Evolutionary conservation across 1,140 invertebrate species (phyloP), one percentile per base, ranked within the genome.

Genomic region (Hypsibius dujardini): DNA sequence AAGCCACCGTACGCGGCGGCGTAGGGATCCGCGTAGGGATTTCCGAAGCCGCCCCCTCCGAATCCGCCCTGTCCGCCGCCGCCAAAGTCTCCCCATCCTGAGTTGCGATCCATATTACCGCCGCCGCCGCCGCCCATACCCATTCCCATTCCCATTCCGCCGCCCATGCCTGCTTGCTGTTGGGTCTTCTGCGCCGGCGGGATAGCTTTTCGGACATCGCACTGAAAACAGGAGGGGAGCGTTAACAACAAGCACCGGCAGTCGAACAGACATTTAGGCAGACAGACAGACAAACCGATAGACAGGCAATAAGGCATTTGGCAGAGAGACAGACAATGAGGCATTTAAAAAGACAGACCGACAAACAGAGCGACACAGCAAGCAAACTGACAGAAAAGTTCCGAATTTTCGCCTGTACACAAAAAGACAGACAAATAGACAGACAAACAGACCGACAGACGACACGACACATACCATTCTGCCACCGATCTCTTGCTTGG

Each of bases 401-500:
- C 28, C 28, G 28, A 28, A 28, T 28, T 28, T 28, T 28, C 28
- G 28, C 28, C 28, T 28, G 28, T 28, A 28, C 28, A 7, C 50
- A 56, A 56, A 56, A 56, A 56, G n/a, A 56, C 7, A 56, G 50
- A 56, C 7, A 56, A n/a, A 56, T 56, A 12, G n/a, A 7, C 7
- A 56, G 7, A 56, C 50, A 7, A 56, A 56, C 50, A 56, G n/a
- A 56, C 50, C n/a, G 50, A n/a, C 7, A 7, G 50, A 56, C 7
- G 50, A 12, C n/a, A 12, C n/a, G 50, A 7, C 7, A 7, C 62
- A 15, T 45, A 67, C 62, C 62, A 67, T 67, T 67, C 42, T 92
- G 73, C 89, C 90, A 76, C 87, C 89, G 73, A 95, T 92, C 47
- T 86, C 90, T 77, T 95, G 92, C 79, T 92, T 93, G 1, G 90